phyloP scores from a whole-genome alignment of 1,140 invertebrate species.

The Cephus cinctus region DNA sequence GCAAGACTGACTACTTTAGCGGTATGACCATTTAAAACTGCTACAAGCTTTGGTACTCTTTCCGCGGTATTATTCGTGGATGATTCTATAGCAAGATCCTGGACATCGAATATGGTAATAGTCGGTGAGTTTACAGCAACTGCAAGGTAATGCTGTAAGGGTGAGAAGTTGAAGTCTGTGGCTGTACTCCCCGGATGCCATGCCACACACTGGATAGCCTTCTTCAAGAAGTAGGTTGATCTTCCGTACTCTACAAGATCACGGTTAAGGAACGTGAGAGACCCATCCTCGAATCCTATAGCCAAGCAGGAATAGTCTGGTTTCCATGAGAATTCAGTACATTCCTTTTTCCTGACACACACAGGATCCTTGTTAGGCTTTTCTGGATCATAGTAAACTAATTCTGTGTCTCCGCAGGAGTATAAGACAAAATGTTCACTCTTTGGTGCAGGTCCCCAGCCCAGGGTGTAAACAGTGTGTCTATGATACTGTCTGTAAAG shows the following conservation, averaged over 20 bases:
- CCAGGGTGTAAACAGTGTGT: conserved; percentile 43
- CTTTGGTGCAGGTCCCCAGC: conserved; percentile 50
- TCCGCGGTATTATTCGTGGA: conserved; percentile 25
- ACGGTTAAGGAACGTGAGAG: conserved; percentile 36
- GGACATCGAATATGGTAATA: conserved; percentile 61
- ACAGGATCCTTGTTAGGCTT: conserved; percentile 44
- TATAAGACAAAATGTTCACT: conserved; percentile 50
- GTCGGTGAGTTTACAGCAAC: conserved; percentile 57
- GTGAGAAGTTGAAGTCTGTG: conserved; percentile 57
- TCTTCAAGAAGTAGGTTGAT: conserved; percentile 46
- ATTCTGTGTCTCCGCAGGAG: conserved; percentile 53
- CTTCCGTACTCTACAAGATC: conserved; percentile 27
- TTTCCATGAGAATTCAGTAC: conserved; percentile 65
- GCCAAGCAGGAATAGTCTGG: conserved; percentile 60
- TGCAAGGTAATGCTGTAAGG: conserved; percentile 64
- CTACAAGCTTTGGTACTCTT: conserved; percentile 45
- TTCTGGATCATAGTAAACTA: conserved; percentile 54
- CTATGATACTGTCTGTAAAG: conserved; percentile 49
- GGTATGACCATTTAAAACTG: conserved; percentile 61
- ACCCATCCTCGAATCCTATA: conserved; percentile 63
- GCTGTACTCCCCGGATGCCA: conserved; percentile 73
- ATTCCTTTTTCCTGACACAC: conserved; percentile 36
- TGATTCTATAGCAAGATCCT: conserved; percentile 7
- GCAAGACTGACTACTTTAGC: conserved; percentile 61
- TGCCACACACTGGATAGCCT: conserved; percentile 62